Conservation (phyloP, 2,797 vertebrate genomes). For the Nyctalus aviator region DNA sequence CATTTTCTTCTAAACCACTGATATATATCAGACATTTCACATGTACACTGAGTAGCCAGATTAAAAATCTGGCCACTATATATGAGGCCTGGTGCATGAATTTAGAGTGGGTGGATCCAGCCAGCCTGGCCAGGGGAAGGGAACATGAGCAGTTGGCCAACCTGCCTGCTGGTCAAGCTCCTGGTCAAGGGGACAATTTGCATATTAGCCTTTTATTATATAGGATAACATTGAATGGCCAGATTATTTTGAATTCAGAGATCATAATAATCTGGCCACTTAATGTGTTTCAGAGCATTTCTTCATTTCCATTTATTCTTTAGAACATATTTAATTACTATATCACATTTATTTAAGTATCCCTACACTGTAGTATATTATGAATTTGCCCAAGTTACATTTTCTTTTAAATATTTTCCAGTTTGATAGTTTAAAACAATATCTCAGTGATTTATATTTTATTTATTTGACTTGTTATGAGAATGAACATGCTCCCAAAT, state of each 20-base stretch:
- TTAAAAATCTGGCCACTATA: no score
- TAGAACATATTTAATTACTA: not conserved
- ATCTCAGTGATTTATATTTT: constrained; percentile 1
- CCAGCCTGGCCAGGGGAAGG: no score
- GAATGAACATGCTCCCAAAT: not conserved
- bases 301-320: not conserved
- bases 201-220: no score
- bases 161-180: no score
- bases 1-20: not conserved
- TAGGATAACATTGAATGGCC: no score
- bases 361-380: not conserved
- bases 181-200: no score
- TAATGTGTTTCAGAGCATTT: not conserved
- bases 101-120: no score
- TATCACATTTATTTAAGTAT: not conserved
- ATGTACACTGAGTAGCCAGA: not conserved
- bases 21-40: constrained; percentile 1
- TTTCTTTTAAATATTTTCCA: constrained; percentile 16
- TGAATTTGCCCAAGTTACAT: not conserved
- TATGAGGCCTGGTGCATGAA: no score
- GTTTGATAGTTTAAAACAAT: not conserved
- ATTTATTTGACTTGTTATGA: constrained; percentile 35
- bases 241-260: no score
- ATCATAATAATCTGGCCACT: no score
- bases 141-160: no score